A percentile compares a stretch with the other conserved stretches of the same genome.
Evolutionary conservation across 2,888 invertebrate genomes (phyloP).

Genomic region (Latheticus oryzae): DNA sequence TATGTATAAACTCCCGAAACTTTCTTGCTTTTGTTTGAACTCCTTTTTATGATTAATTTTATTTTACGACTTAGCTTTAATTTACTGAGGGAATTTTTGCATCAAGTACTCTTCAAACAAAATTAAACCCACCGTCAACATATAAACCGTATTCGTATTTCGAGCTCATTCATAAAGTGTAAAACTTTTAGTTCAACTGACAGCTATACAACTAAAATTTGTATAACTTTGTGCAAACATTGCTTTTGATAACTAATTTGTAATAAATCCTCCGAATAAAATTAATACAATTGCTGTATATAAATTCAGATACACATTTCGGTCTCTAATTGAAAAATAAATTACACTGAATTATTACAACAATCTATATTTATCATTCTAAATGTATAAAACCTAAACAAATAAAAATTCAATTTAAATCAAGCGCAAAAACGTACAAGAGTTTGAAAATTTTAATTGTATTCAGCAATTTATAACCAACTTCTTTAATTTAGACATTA

Average conservation of each 20-base stretch:
- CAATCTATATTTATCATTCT: not conserved
- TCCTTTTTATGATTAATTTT: too few relatives aligned
- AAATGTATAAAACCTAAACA: too few relatives aligned
- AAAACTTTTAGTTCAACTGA: not conserved
- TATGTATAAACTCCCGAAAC: too few relatives aligned
- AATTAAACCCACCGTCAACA: slow-evolving; percentile 2
- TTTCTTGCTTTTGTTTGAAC: too few relatives aligned
- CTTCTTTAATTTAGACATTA: slow-evolving; percentile 28
- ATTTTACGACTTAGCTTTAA: too few relatives aligned
- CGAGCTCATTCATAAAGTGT: slow-evolving; percentile 2
- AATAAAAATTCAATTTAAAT: too few relatives aligned
- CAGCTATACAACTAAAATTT: slow-evolving; percentile 6
- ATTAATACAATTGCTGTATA: slow-evolving; percentile 16
- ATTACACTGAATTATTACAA: slow-evolving; percentile 21
- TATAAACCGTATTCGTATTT: slow-evolving; percentile 2
- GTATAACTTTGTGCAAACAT: slow-evolving; percentile 6
- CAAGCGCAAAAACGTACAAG: too few relatives aligned
- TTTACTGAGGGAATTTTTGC: too few relatives aligned
- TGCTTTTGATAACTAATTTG: slow-evolving; percentile 24
- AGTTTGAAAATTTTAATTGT: too few relatives aligned
- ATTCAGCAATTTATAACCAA: slow-evolving; percentile 2
- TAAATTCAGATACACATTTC: slow-evolving; percentile 14
- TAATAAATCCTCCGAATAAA: slow-evolving; percentile 18
- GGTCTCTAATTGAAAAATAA: slow-evolving; percentile 14
- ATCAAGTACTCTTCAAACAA: slow-evolving; percentile 3